Conservation (phyloP, 1,140 invertebrate species). For the Apocrypta bakeri region DNA sequence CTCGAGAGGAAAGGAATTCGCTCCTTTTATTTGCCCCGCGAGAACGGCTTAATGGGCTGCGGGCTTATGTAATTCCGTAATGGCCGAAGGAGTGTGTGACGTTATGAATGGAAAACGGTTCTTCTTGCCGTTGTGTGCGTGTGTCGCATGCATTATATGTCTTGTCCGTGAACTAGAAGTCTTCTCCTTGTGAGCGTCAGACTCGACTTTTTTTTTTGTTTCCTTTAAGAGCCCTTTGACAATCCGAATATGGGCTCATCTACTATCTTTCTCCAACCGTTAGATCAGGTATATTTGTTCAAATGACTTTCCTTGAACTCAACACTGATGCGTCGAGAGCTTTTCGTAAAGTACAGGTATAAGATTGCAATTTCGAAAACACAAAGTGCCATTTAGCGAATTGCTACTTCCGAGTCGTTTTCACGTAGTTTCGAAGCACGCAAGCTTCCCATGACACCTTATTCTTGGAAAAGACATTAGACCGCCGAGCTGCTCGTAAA, state of each 20-base stretch:
- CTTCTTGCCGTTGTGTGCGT: neutral
- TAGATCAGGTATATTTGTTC: neutral
- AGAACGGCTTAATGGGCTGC: conserved; percentile 4
- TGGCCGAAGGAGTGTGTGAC: conserved; percentile 11
- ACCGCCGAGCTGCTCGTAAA: conserved; percentile 12
- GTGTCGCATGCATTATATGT: conserved; percentile 12
- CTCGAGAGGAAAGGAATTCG: neutral
- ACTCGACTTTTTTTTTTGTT: neutral
- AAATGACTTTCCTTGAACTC: too few species aligned
- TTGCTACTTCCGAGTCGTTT: neutral
- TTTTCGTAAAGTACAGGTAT: too few species aligned
- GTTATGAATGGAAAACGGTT: conserved; percentile 47
- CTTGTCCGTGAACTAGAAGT: neutral
- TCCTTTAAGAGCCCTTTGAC: neutral
- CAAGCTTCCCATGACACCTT: conserved; percentile 7
- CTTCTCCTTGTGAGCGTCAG: neutral
- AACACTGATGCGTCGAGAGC: too few species aligned
- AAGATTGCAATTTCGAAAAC: too few species aligned
- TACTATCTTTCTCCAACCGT: neutral
- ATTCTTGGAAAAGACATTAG: conserved; percentile 7
- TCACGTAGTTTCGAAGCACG: neutral
- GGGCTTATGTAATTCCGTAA: conserved; percentile 41
- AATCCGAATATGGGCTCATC: conserved; percentile 7
- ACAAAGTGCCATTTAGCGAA: too few species aligned
- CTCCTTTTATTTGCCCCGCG: conserved; percentile 29